Conservation (phyloP, 2,797 vertebrate species). For the Echeneis naucrates region DNA sequence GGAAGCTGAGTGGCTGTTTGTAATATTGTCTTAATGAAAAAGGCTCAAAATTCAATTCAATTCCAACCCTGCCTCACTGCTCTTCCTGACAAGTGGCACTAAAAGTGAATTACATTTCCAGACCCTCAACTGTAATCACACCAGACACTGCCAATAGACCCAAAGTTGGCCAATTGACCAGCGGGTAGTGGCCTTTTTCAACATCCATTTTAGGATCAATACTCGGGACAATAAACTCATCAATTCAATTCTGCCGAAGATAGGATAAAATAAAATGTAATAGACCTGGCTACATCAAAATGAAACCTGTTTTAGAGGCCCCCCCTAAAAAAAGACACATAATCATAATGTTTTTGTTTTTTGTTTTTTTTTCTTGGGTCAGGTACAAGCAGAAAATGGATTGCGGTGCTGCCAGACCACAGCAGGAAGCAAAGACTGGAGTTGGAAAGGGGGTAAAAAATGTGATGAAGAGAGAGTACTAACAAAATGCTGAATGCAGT, state of each 20-base stretch:
- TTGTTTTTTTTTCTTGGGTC: constrained; percentile 40
- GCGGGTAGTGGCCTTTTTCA: constrained; percentile 71
- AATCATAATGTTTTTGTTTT: constrained; percentile 33
- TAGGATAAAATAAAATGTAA: constrained; percentile 63
- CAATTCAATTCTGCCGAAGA: constrained; percentile 66
- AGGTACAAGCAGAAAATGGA: constrained; percentile 53
- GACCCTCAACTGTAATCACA: constrained; percentile 56
- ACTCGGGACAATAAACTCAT: constrained; percentile 70
- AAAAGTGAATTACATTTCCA: constrained; percentile 62
- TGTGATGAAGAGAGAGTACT: neutral
- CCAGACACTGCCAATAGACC: constrained; percentile 60
- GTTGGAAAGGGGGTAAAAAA: too few species aligned
- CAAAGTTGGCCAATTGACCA: constrained; percentile 62
- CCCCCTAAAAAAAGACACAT: constrained; percentile 9
- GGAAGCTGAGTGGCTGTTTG: neutral
- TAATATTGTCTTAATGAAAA: constrained; percentile 28
- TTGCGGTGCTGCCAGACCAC: constrained; percentile 67
- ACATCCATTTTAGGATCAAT: constrained; percentile 82
- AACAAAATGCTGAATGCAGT: neutral
- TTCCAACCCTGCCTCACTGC: constrained; percentile 20
- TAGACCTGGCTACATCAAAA: constrained; percentile 39
- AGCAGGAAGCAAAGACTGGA: constrained; percentile 38
- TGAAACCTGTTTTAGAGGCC: constrained; percentile 38
- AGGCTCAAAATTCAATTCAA: constrained; percentile 24
- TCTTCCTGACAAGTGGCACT: constrained; percentile 61